phyloP scores from a whole-genome alignment of 2,797 vertebrate genomes.

The Vultur gryphus region DNA sequence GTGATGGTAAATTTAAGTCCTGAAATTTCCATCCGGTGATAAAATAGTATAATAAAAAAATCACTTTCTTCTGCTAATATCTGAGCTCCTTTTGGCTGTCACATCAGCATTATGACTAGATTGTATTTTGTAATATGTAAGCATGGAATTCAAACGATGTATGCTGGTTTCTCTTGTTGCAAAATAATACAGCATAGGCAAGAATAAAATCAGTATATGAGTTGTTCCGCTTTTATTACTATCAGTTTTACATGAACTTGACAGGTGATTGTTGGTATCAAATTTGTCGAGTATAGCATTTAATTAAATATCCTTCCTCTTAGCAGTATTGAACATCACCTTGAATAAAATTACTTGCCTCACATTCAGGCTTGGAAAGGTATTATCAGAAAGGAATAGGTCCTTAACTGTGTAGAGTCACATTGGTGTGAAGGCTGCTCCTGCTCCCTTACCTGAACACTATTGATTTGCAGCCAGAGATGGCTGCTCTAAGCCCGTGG shows the following conservation, averaged over 20 bases:
- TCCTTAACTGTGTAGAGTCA: neutral
- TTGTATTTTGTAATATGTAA: constrained; percentile 22
- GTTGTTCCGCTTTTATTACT: neutral
- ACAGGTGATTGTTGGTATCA: neutral
- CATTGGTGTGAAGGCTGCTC: neutral
- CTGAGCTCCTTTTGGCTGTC: constrained; percentile 29
- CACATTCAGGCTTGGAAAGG: neutral
- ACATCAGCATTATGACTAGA: neutral
- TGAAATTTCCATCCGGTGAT: constrained; percentile 44
- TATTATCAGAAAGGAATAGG: neutral
- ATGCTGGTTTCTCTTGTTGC: neutral
- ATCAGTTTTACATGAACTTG: neutral
- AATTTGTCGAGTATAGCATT: neutral
- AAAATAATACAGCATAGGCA: neutral
- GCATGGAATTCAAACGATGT: neutral
- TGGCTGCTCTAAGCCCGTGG: neutral
- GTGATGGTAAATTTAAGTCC: constrained; percentile 42
- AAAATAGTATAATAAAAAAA: constrained; percentile 39
- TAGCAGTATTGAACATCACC: neutral
- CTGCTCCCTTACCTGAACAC: neutral
- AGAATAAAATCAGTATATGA: neutral
- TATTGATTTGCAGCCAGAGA: neutral
- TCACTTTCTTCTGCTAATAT: constrained; percentile 49
- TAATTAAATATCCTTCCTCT: constrained; percentile 27
- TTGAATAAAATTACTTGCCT: neutral